Evolutionary conservation across 30 jellyfish, hydroid and myxozoan genomes (phyloP).

Genomic region (Nemopilema nomurai): DNA sequence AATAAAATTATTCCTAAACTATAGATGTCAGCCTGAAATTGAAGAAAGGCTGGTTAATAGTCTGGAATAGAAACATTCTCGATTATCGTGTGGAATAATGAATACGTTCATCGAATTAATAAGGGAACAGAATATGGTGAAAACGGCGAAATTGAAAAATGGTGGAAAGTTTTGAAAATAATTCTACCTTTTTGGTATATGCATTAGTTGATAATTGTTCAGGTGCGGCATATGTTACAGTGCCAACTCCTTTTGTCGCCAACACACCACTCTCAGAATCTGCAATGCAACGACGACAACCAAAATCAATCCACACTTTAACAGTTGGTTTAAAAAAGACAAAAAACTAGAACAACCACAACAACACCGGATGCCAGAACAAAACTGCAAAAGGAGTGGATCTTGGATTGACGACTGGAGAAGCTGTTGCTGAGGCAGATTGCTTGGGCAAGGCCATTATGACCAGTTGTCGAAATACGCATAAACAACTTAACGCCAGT

Average conservation of each 20-base stretch:
- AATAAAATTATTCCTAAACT: slow-evolving; percentile 87
- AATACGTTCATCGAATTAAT: not conserved
- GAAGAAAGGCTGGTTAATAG: not conserved
- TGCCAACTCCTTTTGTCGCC: slow-evolving; percentile 84
- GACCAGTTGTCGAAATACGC: not conserved
- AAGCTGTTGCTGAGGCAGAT: too few relatives aligned
- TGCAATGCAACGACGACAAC: too few relatives aligned
- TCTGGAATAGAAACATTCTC: not conserved
- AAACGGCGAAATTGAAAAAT: not conserved
- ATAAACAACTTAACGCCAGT: too few relatives aligned
- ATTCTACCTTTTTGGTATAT: slow-evolving; percentile 81
- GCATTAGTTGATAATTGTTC: slow-evolving; percentile 58
- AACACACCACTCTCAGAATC: not conserved
- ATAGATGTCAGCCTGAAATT: slow-evolving; percentile 84
- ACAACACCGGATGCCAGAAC: too few relatives aligned
- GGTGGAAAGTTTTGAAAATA: too few relatives aligned
- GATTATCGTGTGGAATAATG: not conserved
- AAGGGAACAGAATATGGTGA: not conserved
- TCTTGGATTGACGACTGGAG: too few relatives aligned
- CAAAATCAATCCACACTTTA: too few relatives aligned
- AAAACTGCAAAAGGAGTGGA: too few relatives aligned
- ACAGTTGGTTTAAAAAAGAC: too few relatives aligned
- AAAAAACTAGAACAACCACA: too few relatives aligned
- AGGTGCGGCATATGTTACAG: slow-evolving; percentile 94
- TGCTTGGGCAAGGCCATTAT: not conserved